Conservation (phyloP, 2,888 invertebrate species). For the Acrobeloides nanus region DNA sequence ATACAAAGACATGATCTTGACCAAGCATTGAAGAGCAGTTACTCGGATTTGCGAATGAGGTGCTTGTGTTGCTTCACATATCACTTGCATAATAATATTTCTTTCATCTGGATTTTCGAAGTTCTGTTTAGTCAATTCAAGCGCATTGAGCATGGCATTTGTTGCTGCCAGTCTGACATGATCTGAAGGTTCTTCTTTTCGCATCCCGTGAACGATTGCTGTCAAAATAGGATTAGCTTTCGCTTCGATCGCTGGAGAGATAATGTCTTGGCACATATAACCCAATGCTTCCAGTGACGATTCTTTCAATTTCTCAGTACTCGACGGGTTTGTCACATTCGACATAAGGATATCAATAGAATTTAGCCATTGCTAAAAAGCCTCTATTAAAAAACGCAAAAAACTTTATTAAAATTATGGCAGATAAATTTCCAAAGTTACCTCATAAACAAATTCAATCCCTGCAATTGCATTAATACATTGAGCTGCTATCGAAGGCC, state of each 20-base stretch:
- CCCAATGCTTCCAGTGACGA: conserved; percentile 95
- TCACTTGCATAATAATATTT: conserved; percentile 98
- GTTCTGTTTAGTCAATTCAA: conserved; percentile 96
- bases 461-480: conserved; percentile 98
- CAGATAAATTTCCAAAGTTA: too few relatives aligned
- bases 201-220: conserved; percentile 97
- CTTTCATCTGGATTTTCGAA: conserved; percentile 94
- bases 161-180: conserved; percentile 93
- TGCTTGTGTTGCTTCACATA: conserved; percentile 96
- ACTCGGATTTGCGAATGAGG: conserved; percentile 76
- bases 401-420: too few relatives aligned
- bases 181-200: conserved; percentile 72
- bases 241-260: conserved; percentile 63
- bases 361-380: conserved; percentile 76
- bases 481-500: conserved; percentile 95
- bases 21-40: conserved; percentile 92
- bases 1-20: conserved; percentile 92
- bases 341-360: conserved; percentile 77
- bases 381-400: not conserved
- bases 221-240: conserved; percentile 94
- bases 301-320: conserved; percentile 88
- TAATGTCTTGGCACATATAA: conserved; percentile 95
- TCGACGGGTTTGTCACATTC: conserved; percentile 70
- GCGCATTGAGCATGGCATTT: conserved; percentile 85
- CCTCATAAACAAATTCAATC: conserved; percentile 73